These are phyloP conservation scores for Rhodinocichla rosea DNA, from an alignment of 2,113 vertebrate genomes.

Conservation along the genomic window DNA sequence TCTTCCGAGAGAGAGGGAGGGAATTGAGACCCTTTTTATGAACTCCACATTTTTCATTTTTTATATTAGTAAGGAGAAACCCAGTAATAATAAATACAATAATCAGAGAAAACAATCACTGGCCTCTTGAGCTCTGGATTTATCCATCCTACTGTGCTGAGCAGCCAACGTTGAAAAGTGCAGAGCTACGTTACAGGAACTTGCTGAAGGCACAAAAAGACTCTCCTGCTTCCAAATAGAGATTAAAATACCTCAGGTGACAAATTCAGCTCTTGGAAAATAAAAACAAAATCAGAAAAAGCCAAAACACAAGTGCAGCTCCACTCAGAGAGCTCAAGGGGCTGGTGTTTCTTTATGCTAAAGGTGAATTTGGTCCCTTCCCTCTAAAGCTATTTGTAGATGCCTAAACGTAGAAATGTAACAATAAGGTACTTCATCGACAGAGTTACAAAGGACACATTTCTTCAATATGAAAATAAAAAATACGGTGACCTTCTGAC, in stretches of 20 bases:
- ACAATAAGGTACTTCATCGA: background rate
- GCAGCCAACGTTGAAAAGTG: background rate
- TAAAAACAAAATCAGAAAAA: background rate
- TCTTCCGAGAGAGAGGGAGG: background rate
- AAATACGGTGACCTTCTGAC: background rate
- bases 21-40: background rate
- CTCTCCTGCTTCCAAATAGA: background rate
- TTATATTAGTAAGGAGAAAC: background rate
- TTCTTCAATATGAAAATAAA: background rate
- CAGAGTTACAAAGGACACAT: background rate
- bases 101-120: background rate
- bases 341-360: background rate
- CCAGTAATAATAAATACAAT: background rate
- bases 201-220: background rate
- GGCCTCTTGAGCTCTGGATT: background rate
- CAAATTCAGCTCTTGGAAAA: background rate
- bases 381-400: background rate
- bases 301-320: background rate
- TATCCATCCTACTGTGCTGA: background rate
- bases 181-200: background rate
- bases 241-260: background rate
- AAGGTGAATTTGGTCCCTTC: background rate
- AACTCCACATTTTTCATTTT: background rate
- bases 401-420: background rate
- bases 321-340: background rate